A percentile compares a stretch with the other conserved stretches of the same genome.
Conservation (phyloP, 2,888 invertebrate species). For the Apoderus coryli region DNA sequence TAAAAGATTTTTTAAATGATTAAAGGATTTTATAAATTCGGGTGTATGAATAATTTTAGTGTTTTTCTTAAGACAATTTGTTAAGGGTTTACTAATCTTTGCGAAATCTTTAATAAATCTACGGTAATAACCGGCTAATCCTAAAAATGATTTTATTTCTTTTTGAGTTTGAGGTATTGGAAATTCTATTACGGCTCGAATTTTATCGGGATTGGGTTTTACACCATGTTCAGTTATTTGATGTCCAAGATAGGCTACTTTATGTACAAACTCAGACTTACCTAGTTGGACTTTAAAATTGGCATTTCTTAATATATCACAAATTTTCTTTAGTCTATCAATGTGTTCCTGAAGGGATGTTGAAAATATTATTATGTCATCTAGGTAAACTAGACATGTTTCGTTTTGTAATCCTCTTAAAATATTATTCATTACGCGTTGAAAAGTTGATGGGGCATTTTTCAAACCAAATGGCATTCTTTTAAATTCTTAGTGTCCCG, state of each 20-base stretch:
- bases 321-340: conserved; percentile 7
- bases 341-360: conserved; percentile 13
- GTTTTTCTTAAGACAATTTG: conserved; percentile 9
- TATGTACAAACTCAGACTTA: conserved; percentile 13
- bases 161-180: conserved; percentile 10
- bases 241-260: conserved; percentile 14
- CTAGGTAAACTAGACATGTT: conserved; percentile 12
- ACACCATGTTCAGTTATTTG: conserved; percentile 11
- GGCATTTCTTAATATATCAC: conserved; percentile 8
- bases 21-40: conserved; percentile 6
- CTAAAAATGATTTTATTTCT: conserved; percentile 11
- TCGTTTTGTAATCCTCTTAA: conserved; percentile 12
- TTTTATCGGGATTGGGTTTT: conserved; percentile 14
- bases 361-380: no score
- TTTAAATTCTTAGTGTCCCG: no score
- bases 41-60: conserved; percentile 5
- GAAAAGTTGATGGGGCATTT: conserved; percentile 13
- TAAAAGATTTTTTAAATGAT: conserved; percentile 6
- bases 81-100: conserved; percentile 10
- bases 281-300: conserved; percentile 15
- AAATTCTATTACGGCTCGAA: conserved; percentile 8
- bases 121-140: conserved; percentile 11
- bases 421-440: no score
- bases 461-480: conserved; percentile 14
- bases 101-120: conserved; percentile 11